phyloP scores from a whole-genome alignment of 2,797 vertebrate genomes.

The Pseudochaenichthys georgianus region DNA sequence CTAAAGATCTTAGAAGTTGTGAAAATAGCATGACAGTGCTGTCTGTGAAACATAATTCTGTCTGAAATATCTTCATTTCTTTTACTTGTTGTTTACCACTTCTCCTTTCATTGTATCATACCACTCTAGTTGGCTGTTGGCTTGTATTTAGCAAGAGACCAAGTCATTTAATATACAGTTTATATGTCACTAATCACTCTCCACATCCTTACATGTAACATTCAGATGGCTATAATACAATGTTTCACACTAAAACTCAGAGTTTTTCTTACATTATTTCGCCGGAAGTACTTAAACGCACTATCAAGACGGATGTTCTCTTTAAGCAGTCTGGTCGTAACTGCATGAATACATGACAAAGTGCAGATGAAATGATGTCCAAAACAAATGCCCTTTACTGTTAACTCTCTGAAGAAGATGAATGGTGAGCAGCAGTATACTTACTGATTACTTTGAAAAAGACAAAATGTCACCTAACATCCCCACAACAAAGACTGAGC shows the following conservation, averaged over 20 bases:
- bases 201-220: neutral
- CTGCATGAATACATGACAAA: conserved; percentile 4
- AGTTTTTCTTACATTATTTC: neutral
- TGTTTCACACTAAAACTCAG: too few relatives aligned
- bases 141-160: neutral
- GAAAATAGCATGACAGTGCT: conserved; percentile 61
- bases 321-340: neutral
- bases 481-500: conserved; percentile 7
- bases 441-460: neutral
- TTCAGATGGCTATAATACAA: neutral
- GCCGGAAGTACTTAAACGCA: neutral
- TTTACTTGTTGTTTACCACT: conserved; percentile 42
- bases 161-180: conserved; percentile 5
- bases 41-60: conserved; percentile 53
- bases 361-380: neutral
- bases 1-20: conserved; percentile 55
- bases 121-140: neutral
- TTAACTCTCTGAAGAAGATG: neutral
- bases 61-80: conserved; percentile 53
- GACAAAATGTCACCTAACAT: neutral
- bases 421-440: conserved; percentile 1
- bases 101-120: conserved; percentile 11
- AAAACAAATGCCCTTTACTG: neutral
- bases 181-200: too few relatives aligned
- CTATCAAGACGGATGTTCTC: neutral